Conservation (phyloP, 2,113 vertebrate genomes). For the Noctilio leporinus region DNA sequence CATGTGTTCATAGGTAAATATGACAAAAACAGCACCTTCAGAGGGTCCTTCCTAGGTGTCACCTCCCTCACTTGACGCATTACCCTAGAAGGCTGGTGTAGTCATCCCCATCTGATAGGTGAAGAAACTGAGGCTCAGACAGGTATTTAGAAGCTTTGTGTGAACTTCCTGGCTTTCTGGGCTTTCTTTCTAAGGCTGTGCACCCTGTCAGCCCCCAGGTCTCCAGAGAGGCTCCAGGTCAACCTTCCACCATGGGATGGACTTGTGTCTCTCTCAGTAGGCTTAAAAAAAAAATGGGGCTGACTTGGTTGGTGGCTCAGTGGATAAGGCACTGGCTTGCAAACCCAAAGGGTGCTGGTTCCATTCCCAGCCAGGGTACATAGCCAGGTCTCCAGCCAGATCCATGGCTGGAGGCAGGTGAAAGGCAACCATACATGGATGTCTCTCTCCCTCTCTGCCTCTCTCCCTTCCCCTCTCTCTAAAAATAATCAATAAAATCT, state of each 20-base stretch:
- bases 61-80: not conserved
- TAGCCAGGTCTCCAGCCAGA: no score
- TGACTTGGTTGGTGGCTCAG: no score
- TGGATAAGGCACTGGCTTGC: no score
- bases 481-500: no score
- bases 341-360: no score
- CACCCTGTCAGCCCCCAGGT: not conserved
- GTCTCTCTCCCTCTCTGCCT: no score
- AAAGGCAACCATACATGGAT: no score
- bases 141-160: not conserved
- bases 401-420: no score
- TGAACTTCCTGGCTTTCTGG: not conserved
- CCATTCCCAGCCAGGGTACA: no score
- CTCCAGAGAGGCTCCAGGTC: not conserved
- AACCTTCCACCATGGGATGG: not conserved
- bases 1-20: not conserved
- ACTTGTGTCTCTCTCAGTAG: not conserved
- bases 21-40: accelerated
- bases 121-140: not conserved
- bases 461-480: no score
- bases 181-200: not conserved
- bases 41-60: no score
- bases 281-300: not conserved
- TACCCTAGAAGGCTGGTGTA: not conserved
- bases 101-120: not conserved